Base-by-base conservation (phyloP, 2,113 vertebrate species). In the Spheniscus mendiculus region DNA sequence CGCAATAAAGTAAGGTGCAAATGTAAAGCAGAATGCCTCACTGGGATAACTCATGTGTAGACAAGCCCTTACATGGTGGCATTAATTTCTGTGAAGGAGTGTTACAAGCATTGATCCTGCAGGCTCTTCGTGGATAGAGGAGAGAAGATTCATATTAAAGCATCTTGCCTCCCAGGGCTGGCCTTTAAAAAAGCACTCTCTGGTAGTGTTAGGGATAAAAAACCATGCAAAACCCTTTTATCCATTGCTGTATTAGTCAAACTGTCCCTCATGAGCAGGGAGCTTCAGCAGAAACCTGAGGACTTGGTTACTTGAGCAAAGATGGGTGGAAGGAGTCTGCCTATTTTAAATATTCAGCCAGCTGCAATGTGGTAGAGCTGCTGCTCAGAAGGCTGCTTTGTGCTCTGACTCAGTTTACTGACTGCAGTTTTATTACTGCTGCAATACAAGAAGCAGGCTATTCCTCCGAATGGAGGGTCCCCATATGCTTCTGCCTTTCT, bases 81-180 rank as follows among this genome's bases (percentile, higher is more conserved):
- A 93, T 96, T 95, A 83, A 96, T 96, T 96, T 95, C 77, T 63
- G 42, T 87, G 93, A 89, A 79, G 84, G 81, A 89, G 30, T n/a
- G 23, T 89, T 86, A 32, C 30, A 38, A 55, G 50, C 91, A 77
- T 49, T 59, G 82, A 92, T 92, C 71, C 95, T 83, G 53, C 77
- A 77, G 93, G 91, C 67, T 80, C 77, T 86, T 67, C 67, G 50
- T 49, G 56, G 89, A 72, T 36, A 49, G 55, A 59, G 50, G 65
- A 73, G 50, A 72, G 85, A 83, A 92, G 89, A 95, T 92, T 93
- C 89, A 92, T 96, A 72, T 62, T 10, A 80, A 80, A 93, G 36
- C 58, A 42, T n/a, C 72, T 83, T 76, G 77, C 72, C 82, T 92
- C 47, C 62, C 77, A 87, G 89, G 84, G 77, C 47, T 83, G 81